A percentile compares a stretch with the other conserved stretches of the same genome.
Conservation (phyloP, 1,140 invertebrate genomes). For the Nasonia giraulti region DNA sequence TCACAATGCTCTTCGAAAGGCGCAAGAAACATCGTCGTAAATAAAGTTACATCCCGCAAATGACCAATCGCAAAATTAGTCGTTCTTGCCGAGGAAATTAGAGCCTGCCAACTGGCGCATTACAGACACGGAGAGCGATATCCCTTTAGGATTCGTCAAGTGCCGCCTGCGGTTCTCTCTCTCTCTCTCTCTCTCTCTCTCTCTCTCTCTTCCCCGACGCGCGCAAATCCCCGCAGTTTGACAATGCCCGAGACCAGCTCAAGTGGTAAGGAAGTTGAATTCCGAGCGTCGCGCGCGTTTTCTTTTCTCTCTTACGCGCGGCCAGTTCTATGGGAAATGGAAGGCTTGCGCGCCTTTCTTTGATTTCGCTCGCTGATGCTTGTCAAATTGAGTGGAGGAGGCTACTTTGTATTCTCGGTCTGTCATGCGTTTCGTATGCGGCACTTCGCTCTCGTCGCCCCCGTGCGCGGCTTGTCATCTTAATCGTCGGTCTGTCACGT, state of each 20-base stretch:
- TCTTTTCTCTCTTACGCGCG: conserved; percentile 23
- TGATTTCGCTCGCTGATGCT: conserved; percentile 5
- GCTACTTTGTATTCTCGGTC: conserved; percentile 26
- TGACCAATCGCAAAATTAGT: conserved; percentile 24
- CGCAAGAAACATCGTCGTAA: too few species aligned
- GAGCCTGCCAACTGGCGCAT: conserved; percentile 41
- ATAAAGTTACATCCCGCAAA: too few species aligned
- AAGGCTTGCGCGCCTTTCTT: conserved; percentile 19
- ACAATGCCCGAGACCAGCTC: conserved; percentile 59
- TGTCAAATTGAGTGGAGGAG: conserved; percentile 32
- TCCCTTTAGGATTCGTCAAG: conserved; percentile 50
- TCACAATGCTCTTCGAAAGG: too few species aligned
- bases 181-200: not conserved
- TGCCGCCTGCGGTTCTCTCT: conserved; percentile 59
- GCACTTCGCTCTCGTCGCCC: conserved; percentile 34
- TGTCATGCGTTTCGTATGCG: conserved; percentile 50
- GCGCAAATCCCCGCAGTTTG: conserved; percentile 48
- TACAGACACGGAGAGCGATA: conserved; percentile 18
- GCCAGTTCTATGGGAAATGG: not conserved
- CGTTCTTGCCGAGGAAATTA: conserved; percentile 16
- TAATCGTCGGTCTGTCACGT: not conserved
- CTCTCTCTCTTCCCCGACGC: conserved; percentile 9
- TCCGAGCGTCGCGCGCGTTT: conserved; percentile 17
- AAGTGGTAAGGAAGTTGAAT: conserved; percentile 42
- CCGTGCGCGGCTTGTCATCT: conserved; percentile 14